Conservation (phyloP, 2,888 invertebrate genomes). For the Drosophila kuntzei region DNA sequence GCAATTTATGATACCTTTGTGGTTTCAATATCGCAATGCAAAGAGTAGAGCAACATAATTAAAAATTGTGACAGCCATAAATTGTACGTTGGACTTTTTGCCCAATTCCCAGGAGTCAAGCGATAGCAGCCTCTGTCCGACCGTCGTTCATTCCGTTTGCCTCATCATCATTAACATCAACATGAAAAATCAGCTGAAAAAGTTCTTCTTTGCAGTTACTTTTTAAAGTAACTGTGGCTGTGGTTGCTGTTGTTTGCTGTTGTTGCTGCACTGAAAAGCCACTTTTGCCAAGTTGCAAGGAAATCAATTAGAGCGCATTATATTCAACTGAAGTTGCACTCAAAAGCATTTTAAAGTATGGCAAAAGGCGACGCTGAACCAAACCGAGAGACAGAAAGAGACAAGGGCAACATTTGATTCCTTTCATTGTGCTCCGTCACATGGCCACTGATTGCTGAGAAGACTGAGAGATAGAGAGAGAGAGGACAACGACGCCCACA, state of each 20-base stretch:
- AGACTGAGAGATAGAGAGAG: background rate
- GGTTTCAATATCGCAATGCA: conserved; percentile 75
- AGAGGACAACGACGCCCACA: conserved; percentile 43
- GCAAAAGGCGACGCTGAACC: conserved; percentile 20
- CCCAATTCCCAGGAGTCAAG: conserved; percentile 25
- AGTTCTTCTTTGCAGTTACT: conserved; percentile 9
- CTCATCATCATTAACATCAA: conserved; percentile 10
- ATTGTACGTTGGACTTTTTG: conserved; percentile 39
- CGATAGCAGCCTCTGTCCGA: conserved; percentile 25
- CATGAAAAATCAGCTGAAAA: conserved; percentile 36
- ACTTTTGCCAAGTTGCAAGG: conserved; percentile 41
- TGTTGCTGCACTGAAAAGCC: conserved; percentile 24
- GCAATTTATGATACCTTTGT: conserved; percentile 79
- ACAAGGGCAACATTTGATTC: conserved; percentile 52
- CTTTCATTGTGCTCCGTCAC: conserved; percentile 46
- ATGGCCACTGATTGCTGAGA: conserved; percentile 44
- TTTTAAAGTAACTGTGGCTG: conserved; percentile 14
- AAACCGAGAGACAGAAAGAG: background rate
- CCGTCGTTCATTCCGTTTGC: background rate
- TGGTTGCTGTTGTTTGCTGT: background rate
- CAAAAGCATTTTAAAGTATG: conserved; percentile 49
- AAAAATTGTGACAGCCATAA: conserved; percentile 80
- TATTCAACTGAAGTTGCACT: conserved; percentile 58
- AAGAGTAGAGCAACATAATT: conserved; percentile 71
- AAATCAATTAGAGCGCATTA: conserved; percentile 73